Conservation (phyloP, 2,113 vertebrate species). For the Argyrosomus japonicus region DNA sequence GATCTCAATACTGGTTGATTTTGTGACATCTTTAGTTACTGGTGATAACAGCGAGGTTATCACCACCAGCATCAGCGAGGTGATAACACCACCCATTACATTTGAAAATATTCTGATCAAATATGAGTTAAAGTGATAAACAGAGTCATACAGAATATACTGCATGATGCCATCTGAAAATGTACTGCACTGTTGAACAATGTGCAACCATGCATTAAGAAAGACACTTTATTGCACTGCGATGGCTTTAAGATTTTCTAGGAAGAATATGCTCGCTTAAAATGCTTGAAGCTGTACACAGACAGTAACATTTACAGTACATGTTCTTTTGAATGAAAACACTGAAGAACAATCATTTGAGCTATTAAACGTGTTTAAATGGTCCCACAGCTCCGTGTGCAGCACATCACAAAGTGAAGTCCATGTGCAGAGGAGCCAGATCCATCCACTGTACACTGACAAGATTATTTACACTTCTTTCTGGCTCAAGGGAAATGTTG, state of each 20-base stretch:
- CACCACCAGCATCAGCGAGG: neutral
- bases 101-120: neutral
- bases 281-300: constrained; percentile 11
- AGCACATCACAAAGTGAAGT: constrained; percentile 4
- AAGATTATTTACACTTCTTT: constrained; percentile 33
- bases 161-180: neutral
- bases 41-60: neutral
- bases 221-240: neutral
- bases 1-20: neutral
- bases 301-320: constrained; percentile 28
- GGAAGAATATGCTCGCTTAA: constrained; percentile 4
- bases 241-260: constrained; percentile 1
- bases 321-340: neutral
- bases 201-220: neutral
- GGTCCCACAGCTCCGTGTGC: constrained; percentile 16
- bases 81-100: neutral
- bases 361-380: constrained; percentile 11
- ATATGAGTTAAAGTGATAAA: neutral
- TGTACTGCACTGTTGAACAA: neutral
- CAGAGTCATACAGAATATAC: neutral
- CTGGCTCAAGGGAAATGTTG: constrained; percentile 17
- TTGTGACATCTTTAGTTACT: neutral
- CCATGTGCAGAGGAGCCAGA: neutral
- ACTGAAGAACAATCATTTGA: neutral
- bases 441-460: constrained; percentile 1